Evolutionary conservation across 2,888 invertebrate genomes (phyloP), one percentile per base, ranked within the genome.

Genomic region (Cephalotes varians): DNA sequence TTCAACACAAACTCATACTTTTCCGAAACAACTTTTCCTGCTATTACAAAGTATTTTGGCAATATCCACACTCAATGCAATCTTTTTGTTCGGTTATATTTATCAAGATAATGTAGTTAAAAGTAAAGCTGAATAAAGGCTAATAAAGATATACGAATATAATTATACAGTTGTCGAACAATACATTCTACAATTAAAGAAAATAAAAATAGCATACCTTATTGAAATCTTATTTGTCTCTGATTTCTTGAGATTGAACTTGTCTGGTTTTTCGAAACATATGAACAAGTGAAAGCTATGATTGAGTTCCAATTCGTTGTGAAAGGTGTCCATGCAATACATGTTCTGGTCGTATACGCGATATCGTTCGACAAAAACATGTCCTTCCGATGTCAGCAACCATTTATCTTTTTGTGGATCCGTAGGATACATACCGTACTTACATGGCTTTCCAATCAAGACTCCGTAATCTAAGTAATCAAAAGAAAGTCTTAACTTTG

Each of bases 251-350:
- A 94, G 94, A 69, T n/a, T n/a, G n/a, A n/a, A n/a, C n/a, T n/a
- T n/a, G n/a, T n/a, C n/a, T 7, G 87, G 71, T 12, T 82, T 81
- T 0, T 90, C 90, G 83, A 94, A 94, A 69, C 95, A 95, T 9
- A 92, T 74, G 71, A 93, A 93, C 0, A 93, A 88, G 62, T 88
- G 81, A 0, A 91, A 56, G 1, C 47, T 79, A 0, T 85, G 76
- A 2, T 76, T 62, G 18, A 56, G 80, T 1, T 74, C 21, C 2
- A 82, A 58, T 18, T 56, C 69, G 31, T 88, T 85, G 58, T 88
- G 81, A 9, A 90, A 82, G 12, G 93, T 82, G 28, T 95, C 95
- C 69, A 94, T 67, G 86, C 95, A 95, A 80, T 93, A 94, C 12
- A 91, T 85, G 60, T 91, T 51, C 64, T 92, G 87, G 6, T 80